Conservation (phyloP, 2,113 vertebrate species). For the Erpornis zantholeuca region DNA sequence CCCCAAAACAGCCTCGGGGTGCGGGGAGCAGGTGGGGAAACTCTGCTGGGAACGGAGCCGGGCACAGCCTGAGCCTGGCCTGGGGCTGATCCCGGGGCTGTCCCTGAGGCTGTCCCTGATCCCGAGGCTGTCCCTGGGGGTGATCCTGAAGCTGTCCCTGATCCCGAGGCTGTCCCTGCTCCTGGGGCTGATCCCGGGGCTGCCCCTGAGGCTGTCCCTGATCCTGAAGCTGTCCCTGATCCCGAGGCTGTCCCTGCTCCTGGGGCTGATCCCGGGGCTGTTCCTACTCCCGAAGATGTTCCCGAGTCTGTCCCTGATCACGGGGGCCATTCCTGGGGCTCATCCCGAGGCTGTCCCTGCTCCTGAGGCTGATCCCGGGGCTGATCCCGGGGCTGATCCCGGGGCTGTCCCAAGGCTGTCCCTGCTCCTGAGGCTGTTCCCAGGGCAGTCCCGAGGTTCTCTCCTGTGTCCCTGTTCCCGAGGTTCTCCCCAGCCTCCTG, state of each 20-base stretch:
- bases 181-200: not conserved
- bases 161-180: too few relatives aligned
- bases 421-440: not conserved
- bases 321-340: too few relatives aligned
- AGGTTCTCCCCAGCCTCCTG: not conserved
- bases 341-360: not conserved
- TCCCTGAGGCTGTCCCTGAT: not conserved
- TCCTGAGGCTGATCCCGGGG: too few relatives aligned
- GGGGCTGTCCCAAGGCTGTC: too few relatives aligned
- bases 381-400: not conserved
- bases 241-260: not conserved
- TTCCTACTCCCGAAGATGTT: too few relatives aligned
- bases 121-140: not conserved
- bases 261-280: too few relatives aligned
- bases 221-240: too few relatives aligned
- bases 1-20: not conserved
- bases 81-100: too few relatives aligned
- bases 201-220: not conserved
- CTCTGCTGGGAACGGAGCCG: not conserved
- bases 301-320: not conserved
- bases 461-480: too few relatives aligned
- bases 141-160: not conserved
- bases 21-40: not conserved
- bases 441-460: not conserved
- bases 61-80: not conserved